phyloP scores from a whole-genome alignment of 2,113 vertebrate species.

The Sylvietta virens region DNA sequence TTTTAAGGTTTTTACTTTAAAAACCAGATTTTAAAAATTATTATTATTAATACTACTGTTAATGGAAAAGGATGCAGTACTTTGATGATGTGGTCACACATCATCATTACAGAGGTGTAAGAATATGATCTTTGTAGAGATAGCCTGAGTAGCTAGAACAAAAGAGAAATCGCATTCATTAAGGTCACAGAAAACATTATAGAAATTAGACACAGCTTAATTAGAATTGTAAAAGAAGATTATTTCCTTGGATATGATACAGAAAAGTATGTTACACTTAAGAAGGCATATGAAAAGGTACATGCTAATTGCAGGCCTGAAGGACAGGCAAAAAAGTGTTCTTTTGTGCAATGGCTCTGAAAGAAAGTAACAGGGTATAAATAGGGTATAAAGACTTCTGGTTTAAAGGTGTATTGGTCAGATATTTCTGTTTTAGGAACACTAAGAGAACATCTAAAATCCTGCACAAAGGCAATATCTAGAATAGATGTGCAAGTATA shows the following conservation, averaged over 20 bases:
- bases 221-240: not conserved
- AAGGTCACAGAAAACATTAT: not conserved
- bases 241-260: not conserved
- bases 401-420: not conserved
- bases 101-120: not conserved
- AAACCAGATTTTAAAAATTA: not conserved
- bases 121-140: not conserved
- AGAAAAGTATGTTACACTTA: not conserved
- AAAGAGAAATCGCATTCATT: not conserved
- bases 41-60: not conserved
- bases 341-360: not conserved
- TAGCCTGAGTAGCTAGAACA: not conserved
- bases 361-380: not conserved
- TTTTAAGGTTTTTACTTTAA: not conserved
- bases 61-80: not conserved
- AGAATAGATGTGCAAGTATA: not conserved
- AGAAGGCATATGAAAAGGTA: not conserved
- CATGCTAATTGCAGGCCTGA: not conserved
- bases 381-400: not conserved
- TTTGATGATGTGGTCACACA: not conserved
- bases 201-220: not conserved
- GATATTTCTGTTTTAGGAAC: not conserved
- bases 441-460: not conserved
- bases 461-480: not conserved
- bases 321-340: not conserved